Percentiles rank a stretch among this genome's conserved stretches.
phyloP scores from a whole-genome alignment of 2,113 vertebrate genomes.

The Nyctibius bracteatus region DNA sequence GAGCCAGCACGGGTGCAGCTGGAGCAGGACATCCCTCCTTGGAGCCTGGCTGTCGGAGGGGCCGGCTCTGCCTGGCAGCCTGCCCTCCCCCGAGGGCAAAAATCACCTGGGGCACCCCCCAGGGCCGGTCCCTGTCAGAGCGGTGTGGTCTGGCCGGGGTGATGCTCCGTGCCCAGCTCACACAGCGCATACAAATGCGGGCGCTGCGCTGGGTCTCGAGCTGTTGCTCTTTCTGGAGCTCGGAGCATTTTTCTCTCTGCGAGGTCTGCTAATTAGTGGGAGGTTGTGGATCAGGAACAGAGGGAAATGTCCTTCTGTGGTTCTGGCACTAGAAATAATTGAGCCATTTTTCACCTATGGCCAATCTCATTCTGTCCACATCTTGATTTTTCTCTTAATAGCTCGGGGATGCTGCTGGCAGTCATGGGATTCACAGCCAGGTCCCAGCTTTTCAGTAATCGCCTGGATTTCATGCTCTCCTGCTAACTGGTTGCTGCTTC shows the following conservation, averaged over 20 bases:
- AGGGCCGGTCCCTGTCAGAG: fast-evolving
- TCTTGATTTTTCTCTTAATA: constrained; percentile 47
- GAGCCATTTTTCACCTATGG: constrained; percentile 55
- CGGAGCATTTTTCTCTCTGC: not conserved
- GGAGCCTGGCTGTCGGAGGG: not conserved
- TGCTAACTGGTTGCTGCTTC: not conserved
- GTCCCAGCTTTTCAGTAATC: constrained; percentile 15
- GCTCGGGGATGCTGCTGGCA: constrained; percentile 1
- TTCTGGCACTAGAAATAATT: constrained; percentile 49
- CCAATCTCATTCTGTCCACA: constrained; percentile 8
- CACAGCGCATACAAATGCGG: fast-evolving
- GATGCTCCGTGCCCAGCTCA: not conserved
- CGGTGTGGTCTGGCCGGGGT: fast-evolving
- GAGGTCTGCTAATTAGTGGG: constrained; percentile 14
- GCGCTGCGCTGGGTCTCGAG: fast-evolving
- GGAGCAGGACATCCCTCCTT: not conserved
- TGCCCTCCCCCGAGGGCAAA: not conserved
- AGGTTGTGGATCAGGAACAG: constrained; percentile 34
- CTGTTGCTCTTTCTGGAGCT: not conserved
- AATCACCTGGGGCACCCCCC: fast-evolving
- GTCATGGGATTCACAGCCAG: not conserved
- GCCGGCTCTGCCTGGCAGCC: not conserved
- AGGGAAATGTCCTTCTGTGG: constrained; percentile 41
- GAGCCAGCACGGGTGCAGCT: not conserved
- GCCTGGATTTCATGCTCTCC: not conserved